A percentile compares a stretch with the other conserved stretches of the same genome.
These are phyloP conservation scores for Arvicanthis niloticus DNA, from an alignment of 2,113 vertebrate species.

Conservation along the genomic window DNA sequence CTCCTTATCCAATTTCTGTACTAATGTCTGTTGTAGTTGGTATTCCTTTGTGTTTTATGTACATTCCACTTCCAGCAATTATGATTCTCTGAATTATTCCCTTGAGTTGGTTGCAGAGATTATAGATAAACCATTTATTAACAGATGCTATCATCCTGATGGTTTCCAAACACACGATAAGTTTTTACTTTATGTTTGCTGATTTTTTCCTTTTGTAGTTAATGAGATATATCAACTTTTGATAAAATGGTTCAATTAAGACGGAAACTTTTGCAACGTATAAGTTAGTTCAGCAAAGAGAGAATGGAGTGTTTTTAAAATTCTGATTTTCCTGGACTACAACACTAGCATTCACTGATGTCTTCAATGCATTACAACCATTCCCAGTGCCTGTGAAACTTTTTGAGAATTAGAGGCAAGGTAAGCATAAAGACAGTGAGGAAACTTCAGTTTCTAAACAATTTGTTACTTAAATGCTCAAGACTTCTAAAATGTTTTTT, in stretches of 20 bases:
- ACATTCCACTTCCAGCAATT: conserved; percentile 1
- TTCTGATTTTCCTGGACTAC: background rate
- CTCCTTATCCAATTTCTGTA: background rate
- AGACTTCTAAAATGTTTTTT: background rate
- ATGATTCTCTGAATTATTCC: conserved; percentile 36
- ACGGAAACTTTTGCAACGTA: background rate
- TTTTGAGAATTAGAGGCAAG: conserved; percentile 57
- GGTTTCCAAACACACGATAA: background rate
- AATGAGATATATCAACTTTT: background rate
- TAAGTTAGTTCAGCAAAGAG: background rate
- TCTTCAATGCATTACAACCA: background rate
- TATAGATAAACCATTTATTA: background rate
- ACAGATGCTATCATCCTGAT: background rate
- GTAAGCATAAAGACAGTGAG: background rate
- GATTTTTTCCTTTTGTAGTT: background rate
- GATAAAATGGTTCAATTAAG: background rate
- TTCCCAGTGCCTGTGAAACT: background rate
- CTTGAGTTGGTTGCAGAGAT: background rate
- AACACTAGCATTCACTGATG: background rate
- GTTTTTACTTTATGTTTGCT: background rate
- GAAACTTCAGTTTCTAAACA: background rate
- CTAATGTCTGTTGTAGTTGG: background rate
- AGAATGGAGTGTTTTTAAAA: background rate
- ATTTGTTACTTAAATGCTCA: background rate
- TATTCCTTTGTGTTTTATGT: conserved; percentile 65